Evolutionary conservation across 2,113 vertebrate genomes (phyloP).

Genomic region (Sinocyclocheilus grahami): DNA sequence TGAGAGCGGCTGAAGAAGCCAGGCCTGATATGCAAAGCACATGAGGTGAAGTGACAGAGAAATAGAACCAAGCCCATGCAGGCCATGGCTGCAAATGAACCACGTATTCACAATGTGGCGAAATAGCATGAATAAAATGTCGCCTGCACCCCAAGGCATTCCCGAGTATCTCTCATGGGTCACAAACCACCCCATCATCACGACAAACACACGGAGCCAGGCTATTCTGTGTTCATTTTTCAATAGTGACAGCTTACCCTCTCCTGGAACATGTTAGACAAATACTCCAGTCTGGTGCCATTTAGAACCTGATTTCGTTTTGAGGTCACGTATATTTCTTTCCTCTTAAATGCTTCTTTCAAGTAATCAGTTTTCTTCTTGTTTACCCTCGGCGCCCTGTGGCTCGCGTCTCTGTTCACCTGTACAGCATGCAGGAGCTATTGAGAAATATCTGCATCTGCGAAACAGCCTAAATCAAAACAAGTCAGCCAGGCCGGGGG

Average conservation of each 20-base stretch:
- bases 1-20: constrained; percentile 13
- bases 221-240: constrained; percentile 37
- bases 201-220: constrained; percentile 17
- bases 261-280: constrained; percentile 43
- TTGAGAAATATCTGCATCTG: constrained; percentile 25
- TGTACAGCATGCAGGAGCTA: neutral
- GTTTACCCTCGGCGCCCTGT: neutral
- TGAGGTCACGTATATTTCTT: constrained; percentile 30
- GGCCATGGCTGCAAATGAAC: constrained; percentile 60
- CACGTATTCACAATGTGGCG: constrained; percentile 56
- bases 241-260: constrained; percentile 42
- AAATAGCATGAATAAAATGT: constrained; percentile 70
- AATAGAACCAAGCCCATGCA: constrained; percentile 48
- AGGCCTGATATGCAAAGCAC: neutral
- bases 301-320: constrained; percentile 32
- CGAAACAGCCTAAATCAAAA: constrained; percentile 38
- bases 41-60: constrained; percentile 45
- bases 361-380: constrained; percentile 17
- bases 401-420: constrained; percentile 11
- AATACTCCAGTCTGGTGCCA: constrained; percentile 13
- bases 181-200: constrained; percentile 17
- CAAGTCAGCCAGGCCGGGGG: constrained; percentile 38
- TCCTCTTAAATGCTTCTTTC: constrained; percentile 11
- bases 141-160: constrained; percentile 64
- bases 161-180: constrained; percentile 52